Conservation (phyloP, 2,797 vertebrate genomes). For the Pseudochaenichthys georgianus region DNA sequence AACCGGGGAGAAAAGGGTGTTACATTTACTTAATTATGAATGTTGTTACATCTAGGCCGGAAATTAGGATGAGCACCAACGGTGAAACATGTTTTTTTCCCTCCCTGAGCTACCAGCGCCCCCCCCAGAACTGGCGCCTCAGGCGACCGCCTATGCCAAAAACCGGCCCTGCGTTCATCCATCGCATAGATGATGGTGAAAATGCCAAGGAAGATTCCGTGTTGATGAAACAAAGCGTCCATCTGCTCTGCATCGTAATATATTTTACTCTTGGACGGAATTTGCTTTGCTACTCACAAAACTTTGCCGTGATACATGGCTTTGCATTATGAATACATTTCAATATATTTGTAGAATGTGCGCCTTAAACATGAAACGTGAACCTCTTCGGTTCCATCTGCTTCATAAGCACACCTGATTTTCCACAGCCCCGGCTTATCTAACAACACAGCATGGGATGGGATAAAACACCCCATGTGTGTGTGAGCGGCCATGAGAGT, state of each 20-base stretch:
- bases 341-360: constrained; percentile 45
- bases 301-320: constrained; percentile 2
- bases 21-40: no score
- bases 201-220: constrained; percentile 22
- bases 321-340: constrained; percentile 53
- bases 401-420: constrained; percentile 43
- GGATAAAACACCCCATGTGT: constrained; percentile 24
- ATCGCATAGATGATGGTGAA: not conserved
- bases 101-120: no score
- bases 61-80: no score
- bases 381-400: constrained; percentile 42
- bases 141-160: no score
- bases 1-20: no score
- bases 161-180: no score
- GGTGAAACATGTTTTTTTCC: no score
- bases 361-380: constrained; percentile 25
- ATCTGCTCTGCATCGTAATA: constrained; percentile 28
- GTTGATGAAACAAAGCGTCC: constrained; percentile 27
- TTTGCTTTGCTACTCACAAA: not conserved
- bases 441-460: constrained; percentile 25
- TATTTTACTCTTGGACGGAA: constrained; percentile 26
- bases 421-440: constrained; percentile 50
- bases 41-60: no score
- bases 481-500: constrained; percentile 10
- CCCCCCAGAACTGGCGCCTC: no score